Conservation (phyloP, 2,797 vertebrate species). For the Phylloscopus collybita region DNA sequence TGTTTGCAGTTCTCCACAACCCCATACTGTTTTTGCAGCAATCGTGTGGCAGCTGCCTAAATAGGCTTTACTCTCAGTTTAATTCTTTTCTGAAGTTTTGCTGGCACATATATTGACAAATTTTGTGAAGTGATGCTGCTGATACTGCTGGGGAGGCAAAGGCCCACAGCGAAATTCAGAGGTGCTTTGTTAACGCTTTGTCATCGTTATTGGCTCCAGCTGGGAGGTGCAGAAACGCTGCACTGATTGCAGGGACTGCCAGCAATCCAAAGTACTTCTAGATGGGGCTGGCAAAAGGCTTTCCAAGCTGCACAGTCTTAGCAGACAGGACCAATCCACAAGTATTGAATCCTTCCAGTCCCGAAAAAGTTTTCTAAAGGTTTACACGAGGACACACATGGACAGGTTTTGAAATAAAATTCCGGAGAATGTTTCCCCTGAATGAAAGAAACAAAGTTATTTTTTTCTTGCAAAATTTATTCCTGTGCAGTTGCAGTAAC, state of each 20-base stretch:
- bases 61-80: neutral
- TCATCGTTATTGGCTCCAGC: neutral
- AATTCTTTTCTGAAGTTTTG: neutral
- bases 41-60: neutral
- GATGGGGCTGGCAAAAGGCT: neutral
- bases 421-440: neutral
- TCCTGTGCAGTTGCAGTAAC: neutral
- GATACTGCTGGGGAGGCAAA: neutral
- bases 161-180: neutral
- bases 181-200: neutral
- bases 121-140: neutral
- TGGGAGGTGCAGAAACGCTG: neutral
- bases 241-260: rapidly evolving
- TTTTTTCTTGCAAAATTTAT: neutral
- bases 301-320: neutral
- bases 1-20: neutral
- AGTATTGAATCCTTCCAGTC: rapidly evolving
- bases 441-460: neutral
- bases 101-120: neutral
- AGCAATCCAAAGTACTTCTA: neutral
- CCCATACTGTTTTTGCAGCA: neutral
- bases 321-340: neutral
- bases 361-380: neutral
- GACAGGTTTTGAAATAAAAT: neutral
- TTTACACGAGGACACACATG: neutral